These are phyloP conservation scores for Sceloporus undulatus DNA, from an alignment of 2,113 vertebrate species.

Conservation along the genomic window DNA sequence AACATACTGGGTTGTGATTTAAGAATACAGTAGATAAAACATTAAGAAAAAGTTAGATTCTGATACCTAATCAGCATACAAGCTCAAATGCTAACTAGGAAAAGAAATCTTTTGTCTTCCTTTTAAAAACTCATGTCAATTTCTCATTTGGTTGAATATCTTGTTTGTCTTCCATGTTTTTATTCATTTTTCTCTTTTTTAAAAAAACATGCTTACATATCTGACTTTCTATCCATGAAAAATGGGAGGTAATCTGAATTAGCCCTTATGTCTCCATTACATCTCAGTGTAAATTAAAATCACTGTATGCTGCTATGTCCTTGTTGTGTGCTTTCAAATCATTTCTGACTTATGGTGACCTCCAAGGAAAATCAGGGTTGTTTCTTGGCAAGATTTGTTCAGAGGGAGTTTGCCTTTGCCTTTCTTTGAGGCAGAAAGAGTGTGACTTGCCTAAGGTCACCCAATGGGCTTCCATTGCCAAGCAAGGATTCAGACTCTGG, in stretches of 20 bases:
- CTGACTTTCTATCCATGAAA: rapidly evolving
- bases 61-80: rapidly evolving
- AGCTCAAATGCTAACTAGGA: not conserved
- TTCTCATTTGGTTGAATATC: not conserved
- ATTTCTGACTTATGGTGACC: too few relatives aligned
- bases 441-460: too few relatives aligned
- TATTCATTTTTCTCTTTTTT: not conserved
- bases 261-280: rapidly evolving
- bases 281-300: not conserved
- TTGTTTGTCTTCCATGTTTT: not conserved
- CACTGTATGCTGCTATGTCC: not conserved
- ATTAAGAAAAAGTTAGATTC: rapidly evolving
- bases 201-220: not conserved
- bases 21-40: not conserved
- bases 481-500: too few relatives aligned
- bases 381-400: too few relatives aligned
- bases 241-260: not conserved
- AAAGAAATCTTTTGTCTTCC: not conserved
- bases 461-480: too few relatives aligned
- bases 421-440: too few relatives aligned
- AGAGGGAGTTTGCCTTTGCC: too few relatives aligned
- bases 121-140: not conserved
- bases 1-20: not conserved
- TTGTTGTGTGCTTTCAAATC: too few relatives aligned
- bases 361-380: too few relatives aligned